Evolutionary conservation across 2,888 invertebrate species (phyloP).

Genomic region (Capitulum mitella): DNA sequence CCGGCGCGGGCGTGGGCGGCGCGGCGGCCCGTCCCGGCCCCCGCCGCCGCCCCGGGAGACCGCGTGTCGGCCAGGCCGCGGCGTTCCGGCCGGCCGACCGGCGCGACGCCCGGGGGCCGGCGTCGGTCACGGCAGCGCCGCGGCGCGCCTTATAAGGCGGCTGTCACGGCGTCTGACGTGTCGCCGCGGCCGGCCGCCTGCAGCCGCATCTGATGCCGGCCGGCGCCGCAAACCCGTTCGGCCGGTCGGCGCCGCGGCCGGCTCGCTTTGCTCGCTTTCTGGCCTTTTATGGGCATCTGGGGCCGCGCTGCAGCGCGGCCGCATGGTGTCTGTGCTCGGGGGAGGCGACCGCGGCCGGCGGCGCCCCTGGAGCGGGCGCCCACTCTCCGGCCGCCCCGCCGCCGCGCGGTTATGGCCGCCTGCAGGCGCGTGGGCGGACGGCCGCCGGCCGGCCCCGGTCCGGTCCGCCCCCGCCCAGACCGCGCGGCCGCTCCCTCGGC

Average conservation of each 20-base stretch:
- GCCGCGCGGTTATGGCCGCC: neutral
- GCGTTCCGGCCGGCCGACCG: neutral
- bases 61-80: neutral
- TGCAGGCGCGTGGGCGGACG: neutral
- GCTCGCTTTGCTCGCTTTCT: neutral
- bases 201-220: neutral
- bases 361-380: neutral
- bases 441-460: neutral
- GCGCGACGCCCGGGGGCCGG: neutral
- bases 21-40: too few relatives aligned
- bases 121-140: too few relatives aligned
- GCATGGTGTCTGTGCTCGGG: neutral
- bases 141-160: neutral
- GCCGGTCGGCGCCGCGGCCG: neutral
- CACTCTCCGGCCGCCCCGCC: neutral
- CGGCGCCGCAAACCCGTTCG: neutral
- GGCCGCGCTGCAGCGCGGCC: neutral
- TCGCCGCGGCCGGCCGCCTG: neutral
- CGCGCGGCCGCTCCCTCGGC: neutral
- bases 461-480: neutral
- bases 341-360: neutral
- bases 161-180: neutral
- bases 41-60: neutral
- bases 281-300: conserved; percentile 6
- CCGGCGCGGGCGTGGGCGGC: too few relatives aligned